Percentiles rank a stretch among this genome's conserved stretches.
phyloP scores from a whole-genome alignment of 2,113 vertebrate species.

The Microtus montanus region DNA sequence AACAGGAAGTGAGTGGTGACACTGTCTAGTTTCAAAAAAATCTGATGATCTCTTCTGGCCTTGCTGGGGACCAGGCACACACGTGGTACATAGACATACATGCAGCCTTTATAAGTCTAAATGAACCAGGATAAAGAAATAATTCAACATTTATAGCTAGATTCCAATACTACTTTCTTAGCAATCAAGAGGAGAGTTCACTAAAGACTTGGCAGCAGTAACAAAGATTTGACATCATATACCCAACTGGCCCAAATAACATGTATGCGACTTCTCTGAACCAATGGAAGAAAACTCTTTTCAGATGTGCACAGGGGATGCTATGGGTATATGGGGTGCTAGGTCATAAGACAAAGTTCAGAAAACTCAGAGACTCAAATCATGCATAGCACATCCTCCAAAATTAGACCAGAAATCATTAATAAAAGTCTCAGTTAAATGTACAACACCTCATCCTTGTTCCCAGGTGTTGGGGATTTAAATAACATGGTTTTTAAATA shows the following conservation, averaged over 20 bases:
- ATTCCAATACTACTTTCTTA: not conserved
- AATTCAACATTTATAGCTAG: not conserved
- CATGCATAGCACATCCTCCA: not conserved
- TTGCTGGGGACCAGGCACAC: not conserved
- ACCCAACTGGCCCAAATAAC: not conserved
- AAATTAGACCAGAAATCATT: not conserved
- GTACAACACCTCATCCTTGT: not conserved
- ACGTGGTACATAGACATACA: not conserved
- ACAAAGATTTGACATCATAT: not conserved
- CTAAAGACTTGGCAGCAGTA: not conserved
- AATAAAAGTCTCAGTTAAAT: not conserved
- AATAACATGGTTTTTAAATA: not conserved
- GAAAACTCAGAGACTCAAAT: not conserved
- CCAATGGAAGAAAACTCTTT: not conserved
- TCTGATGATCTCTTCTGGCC: not conserved
- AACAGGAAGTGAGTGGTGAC: not conserved
- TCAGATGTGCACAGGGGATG: not conserved
- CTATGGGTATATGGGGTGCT: not conserved
- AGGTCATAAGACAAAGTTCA: not conserved
- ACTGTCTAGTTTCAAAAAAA: not conserved
- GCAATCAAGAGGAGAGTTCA: not conserved
- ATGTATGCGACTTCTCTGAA: not conserved
- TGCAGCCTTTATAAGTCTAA: not conserved
- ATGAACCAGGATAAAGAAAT: not conserved
- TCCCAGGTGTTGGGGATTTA: not conserved